A percentile compares a stretch with the other conserved stretches of the same genome.
These are phyloP conservation scores for Drosophila sp. DNA, from an alignment of 1,140 invertebrate genomes.

Conservation along the genomic window DNA sequence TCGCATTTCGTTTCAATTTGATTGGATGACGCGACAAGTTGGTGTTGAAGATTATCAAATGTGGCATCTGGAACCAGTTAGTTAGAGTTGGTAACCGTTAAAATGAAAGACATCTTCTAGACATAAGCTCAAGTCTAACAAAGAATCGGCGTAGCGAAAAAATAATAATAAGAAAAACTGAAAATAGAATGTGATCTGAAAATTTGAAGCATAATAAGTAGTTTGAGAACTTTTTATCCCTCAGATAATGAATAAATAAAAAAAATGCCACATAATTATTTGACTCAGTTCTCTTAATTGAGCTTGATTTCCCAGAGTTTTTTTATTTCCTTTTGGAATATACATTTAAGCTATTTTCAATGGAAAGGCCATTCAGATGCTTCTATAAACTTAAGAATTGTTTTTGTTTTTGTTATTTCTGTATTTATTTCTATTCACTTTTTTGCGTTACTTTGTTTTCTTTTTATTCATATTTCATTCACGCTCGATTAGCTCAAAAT, in stretches of 20 bases:
- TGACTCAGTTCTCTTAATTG: too few relatives aligned
- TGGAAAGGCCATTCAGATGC: too few relatives aligned
- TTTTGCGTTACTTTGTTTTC: slow-evolving; percentile 1
- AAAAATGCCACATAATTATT: too few relatives aligned
- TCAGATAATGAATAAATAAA: too few relatives aligned
- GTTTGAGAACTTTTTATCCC: too few relatives aligned
- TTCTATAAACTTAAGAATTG: not conserved
- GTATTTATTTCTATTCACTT: not conserved
- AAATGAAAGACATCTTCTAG: slow-evolving; percentile 20
- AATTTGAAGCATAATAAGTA: too few relatives aligned
- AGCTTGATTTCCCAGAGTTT: too few relatives aligned
- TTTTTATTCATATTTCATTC: slow-evolving; percentile 23
- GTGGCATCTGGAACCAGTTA: slow-evolving; percentile 18
- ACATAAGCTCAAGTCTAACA: not conserved
- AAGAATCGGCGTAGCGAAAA: slow-evolving; percentile 15
- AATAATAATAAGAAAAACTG: too few relatives aligned
- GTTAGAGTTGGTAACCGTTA: slow-evolving; percentile 36
- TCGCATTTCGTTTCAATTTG: slow-evolving; percentile 45
- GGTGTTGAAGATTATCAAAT: slow-evolving; percentile 40
- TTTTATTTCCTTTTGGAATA: too few relatives aligned
- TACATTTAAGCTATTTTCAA: too few relatives aligned
- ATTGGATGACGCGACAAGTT: slow-evolving; percentile 55
- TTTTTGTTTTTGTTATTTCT: not conserved
- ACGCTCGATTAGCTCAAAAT: slow-evolving; percentile 48
- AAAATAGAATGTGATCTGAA: too few relatives aligned